Percentiles rank a stretch among this genome's conserved stretches.
phyloP scores from a whole-genome alignment of 2,888 invertebrate genomes.

The Caenorhabditis sinica region DNA sequence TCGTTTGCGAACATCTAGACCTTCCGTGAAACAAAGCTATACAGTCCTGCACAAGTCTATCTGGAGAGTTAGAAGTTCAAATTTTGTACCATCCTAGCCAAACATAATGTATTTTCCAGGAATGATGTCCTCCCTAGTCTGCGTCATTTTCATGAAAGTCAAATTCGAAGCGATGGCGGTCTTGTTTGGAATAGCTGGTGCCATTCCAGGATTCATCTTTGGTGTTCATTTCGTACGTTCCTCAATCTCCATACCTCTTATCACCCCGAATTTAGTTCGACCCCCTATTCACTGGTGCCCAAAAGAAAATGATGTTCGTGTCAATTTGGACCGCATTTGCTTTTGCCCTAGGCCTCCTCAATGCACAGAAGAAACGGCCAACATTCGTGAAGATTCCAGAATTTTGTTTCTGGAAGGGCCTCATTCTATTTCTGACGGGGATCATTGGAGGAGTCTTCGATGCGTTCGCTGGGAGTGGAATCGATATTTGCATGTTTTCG shows the following conservation, averaged over 20 bases:
- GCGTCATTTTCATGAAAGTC: constrained; percentile 81
- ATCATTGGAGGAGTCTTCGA: constrained; percentile 82
- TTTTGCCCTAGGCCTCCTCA: constrained; percentile 83
- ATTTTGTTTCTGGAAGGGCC: constrained; percentile 77
- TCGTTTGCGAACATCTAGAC: no score
- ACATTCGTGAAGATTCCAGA: constrained; percentile 74
- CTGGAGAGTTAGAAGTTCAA: no score
- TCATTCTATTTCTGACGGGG: constrained; percentile 79
- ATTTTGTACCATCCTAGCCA: no score
- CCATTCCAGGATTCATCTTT: constrained; percentile 79
- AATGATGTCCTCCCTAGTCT: constrained; percentile 81
- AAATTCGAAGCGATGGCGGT: constrained; percentile 78
- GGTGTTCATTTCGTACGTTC: constrained; percentile 77
- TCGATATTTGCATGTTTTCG: constrained; percentile 83
- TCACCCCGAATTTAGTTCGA: constrained; percentile 64
- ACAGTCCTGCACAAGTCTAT: no score
- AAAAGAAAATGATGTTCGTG: constrained; percentile 84
- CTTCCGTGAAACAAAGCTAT: no score
- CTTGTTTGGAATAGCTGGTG: constrained; percentile 77
- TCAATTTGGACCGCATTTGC: constrained; percentile 83
- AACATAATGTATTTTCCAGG: constrained; percentile 66
- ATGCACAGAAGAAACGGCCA: constrained; percentile 78
- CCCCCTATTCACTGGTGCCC: constrained; percentile 74
- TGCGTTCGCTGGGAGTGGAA: constrained; percentile 82
- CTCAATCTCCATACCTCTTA: background rate